Evolutionary conservation across 2,113 vertebrate species (phyloP), one percentile per base, ranked within the genome.

Genomic region (Sapayoa aenigma): DNA sequence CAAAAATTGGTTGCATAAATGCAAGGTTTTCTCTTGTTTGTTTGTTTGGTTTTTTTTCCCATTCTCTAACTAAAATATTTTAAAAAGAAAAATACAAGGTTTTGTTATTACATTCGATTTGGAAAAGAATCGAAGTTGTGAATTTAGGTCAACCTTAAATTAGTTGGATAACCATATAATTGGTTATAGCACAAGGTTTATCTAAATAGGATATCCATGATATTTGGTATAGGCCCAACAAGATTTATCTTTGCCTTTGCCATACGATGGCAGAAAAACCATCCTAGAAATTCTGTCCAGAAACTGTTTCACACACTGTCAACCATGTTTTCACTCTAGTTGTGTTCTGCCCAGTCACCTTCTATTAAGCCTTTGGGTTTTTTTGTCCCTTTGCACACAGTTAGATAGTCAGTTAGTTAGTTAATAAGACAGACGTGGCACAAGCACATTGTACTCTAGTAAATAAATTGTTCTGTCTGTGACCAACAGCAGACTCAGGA

Each of bases 61-160:
- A 31, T 66, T 65, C 14, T 66, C 13, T 55, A 77, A 73, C 7
- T 6, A 3, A 15, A 41, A 9, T 81, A 50, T 72, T 75, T 91
- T 28, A 7, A 56, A 50, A 84, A 81, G 8, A 41, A 53, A 87
- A 67, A 27, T 14, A 42, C 0, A 0, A 4, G 5, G 2, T 30
- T 3, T 59, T 78, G 15, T 78, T 71, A 83, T 16, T 59, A 14
- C 22, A 52, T 37, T 68, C 73, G 9, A 56, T 47, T 27, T 13
- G 28, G 49, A 19, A 71, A 75, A 55, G 37, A 71, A 23, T 20
- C 2, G 41, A 79, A 79, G 2, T 11, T 33, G 63, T 46, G 9
- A 66, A 78, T 78, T 66, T 47, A 87, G 33, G 12, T 59, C 3
- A 59, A 47, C 30, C 24, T 83, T 85, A 68, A 52, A 73, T 79